Conservation (phyloP, 2,113 vertebrate species). For the Bothrops jararaca region DNA sequence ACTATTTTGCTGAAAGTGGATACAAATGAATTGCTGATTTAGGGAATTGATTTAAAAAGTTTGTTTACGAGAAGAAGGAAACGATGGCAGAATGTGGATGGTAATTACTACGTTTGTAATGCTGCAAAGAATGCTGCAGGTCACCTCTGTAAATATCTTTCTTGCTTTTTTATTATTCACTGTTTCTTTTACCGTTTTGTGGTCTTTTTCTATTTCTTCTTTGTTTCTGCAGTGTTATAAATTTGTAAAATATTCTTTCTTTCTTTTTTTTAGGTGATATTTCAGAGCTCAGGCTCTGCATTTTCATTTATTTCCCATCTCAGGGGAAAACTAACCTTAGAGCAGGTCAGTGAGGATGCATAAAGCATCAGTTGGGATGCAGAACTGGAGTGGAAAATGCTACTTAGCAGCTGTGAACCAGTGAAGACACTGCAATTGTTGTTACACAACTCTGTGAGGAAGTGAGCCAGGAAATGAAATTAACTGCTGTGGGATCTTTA, state of each 20-base stretch:
- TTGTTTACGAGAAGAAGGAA: not conserved
- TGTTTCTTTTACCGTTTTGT: not conserved
- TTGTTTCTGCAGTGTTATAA: not conserved
- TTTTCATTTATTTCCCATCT: not conserved
- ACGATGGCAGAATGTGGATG: not conserved
- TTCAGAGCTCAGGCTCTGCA: not conserved
- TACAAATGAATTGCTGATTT: not conserved
- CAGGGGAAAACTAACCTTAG: not conserved
- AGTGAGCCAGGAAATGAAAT: not conserved
- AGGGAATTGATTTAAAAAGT: not conserved
- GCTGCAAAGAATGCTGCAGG: not conserved
- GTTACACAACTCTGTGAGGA: not conserved
- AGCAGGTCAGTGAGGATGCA: not conserved
- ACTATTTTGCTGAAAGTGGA: not conserved
- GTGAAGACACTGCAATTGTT: not conserved
- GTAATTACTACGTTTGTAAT: not conserved
- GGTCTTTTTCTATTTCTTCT: not conserved
- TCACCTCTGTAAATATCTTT: not conserved
- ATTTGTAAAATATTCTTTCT: not conserved
- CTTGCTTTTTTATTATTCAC: not conserved
- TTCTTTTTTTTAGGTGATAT: not conserved
- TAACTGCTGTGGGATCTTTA: not conserved
- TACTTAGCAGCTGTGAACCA: not conserved
- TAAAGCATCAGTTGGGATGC: not conserved
- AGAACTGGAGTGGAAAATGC: not conserved